Evolutionary conservation across 2,888 invertebrate species (phyloP), one percentile per base, ranked within the genome.

Genomic region (Conops quadrifasciatus): DNA sequence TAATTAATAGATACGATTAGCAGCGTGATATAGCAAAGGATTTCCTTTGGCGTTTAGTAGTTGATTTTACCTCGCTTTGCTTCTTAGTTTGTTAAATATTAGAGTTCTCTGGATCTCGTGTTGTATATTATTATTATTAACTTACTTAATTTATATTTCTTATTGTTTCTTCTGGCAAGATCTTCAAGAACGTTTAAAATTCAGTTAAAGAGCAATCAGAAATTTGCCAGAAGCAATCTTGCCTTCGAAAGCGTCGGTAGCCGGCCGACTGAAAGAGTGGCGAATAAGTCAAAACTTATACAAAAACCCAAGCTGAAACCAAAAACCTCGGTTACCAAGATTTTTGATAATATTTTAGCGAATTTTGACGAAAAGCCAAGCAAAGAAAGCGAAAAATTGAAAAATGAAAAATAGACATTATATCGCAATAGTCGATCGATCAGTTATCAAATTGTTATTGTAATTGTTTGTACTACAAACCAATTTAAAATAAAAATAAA

Each of bases 141-240:
- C n/a, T 26, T 19, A 56, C 11, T 56, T n/a, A 56, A n/a, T n/a
- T n/a, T 56, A 36, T 28, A 16, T 59, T 24, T 11, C 65, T 13
- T 56, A 68, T 53, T 66, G 51, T 47, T 63, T 16, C 71, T 64
- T 72, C 7, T 69, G 30, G 36, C 72, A 75, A 77, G 74, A 71
- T 70, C 19, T 30, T 71, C 76, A 72, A 76, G 70, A 75, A 72
- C 69, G 45, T 58, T 76, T 51, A 53, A 72, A 74, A 75, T 76
- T 71, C 71, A 75, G 51, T 76, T 76, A 64, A 74, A 75, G 71
- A 72, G 71, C 45, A 77, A 75, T 75, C 66, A 60, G 58, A 78
- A 75, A 71, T 76, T 75, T 45, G 64, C 72, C 13, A 67, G 77
- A 72, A 77, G 73, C 64, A 76, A 80, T 73, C 75, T 78, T 77